phyloP scores from a whole-genome alignment of 2,888 invertebrate genomes.

The Nomada fabriciana region DNA sequence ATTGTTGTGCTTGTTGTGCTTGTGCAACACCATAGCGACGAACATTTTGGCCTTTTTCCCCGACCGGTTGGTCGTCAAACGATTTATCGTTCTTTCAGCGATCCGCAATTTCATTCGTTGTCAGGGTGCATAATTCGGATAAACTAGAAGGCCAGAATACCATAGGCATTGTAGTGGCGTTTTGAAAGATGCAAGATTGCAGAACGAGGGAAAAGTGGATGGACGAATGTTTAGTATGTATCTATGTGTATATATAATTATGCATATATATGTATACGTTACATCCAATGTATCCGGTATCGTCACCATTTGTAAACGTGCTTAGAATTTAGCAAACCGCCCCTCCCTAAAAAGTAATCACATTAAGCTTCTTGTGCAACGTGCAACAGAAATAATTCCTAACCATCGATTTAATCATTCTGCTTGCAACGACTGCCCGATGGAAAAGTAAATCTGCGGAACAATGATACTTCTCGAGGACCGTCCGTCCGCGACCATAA shows the following conservation, averaged over 20 bases:
- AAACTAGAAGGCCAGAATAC: constrained; percentile 49
- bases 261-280: neutral
- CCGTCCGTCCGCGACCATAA: constrained; percentile 24
- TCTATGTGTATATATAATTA: too few relatives aligned
- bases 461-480: constrained; percentile 24
- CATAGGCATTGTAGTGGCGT: constrained; percentile 24
- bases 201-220: constrained; percentile 51
- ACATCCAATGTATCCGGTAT: neutral
- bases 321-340: neutral
- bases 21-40: constrained; percentile 83
- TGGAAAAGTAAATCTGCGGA: constrained; percentile 43
- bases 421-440: constrained; percentile 9
- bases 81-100: constrained; percentile 46
- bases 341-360: neutral
- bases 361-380: too few relatives aligned
- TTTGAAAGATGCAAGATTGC: neutral
- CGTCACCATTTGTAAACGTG: neutral
- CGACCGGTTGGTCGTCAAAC: constrained; percentile 51
- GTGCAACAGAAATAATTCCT: neutral
- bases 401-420: constrained; percentile 8
- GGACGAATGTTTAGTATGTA: constrained; percentile 15
- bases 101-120: constrained; percentile 61
- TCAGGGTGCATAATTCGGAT: constrained; percentile 52
- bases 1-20: constrained; percentile 80
- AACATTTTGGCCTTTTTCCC: constrained; percentile 76